Base-by-base conservation (phyloP, 2,797 vertebrate genomes). In the Enteromius afrohamiltoni region DNA sequence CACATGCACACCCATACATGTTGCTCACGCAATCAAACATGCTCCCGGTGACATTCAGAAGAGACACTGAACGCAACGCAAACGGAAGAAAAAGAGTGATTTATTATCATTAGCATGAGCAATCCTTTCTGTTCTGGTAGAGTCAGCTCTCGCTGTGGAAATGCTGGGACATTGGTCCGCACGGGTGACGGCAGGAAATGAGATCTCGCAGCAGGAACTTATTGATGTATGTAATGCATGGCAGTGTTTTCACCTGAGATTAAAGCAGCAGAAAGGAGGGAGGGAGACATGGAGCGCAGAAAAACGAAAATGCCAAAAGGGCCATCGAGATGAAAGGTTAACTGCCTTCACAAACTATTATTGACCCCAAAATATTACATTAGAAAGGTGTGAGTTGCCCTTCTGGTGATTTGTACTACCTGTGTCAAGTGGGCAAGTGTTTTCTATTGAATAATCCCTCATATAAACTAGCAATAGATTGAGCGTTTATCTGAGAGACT, bases 1-100 rank as follows among this genome's bases (percentile, higher is more conserved):
- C 19, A 87, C 71, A 69, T 29, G 71, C 47, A 76, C 73, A 69
- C 79, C 78, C 83, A 91, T 82, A 84, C 68, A 81, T 21, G 49
- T 40, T 55, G 79, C 40, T n/a, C 19, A 31, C 79, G 83, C 84
- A 77, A 60, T 71, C 68, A 67, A 45, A 45, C 10, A 45, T 79
- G n/a, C 77, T 70, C 60, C n/a, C 29, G 11, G 34, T 69, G 51
- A 64, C 77, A 68, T 77, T 82, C 40, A 68, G 62, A 86, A 58
- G 83, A 69, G 65, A 71, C 47, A 78, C 37, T 2, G 26, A 79
- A 58, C 23, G 49, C 60, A 73, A 45, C 10, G 14, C 29, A 76
- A 53, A 42, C 34, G n/a, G 1, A 40, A 75, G 55, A 21, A 64
- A 53, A 77, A 37, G 55, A 40, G 4, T n/a, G 60, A 65, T 58